phyloP scores from a whole-genome alignment of 1,140 invertebrate genomes.

The Drosophila repleta region DNA sequence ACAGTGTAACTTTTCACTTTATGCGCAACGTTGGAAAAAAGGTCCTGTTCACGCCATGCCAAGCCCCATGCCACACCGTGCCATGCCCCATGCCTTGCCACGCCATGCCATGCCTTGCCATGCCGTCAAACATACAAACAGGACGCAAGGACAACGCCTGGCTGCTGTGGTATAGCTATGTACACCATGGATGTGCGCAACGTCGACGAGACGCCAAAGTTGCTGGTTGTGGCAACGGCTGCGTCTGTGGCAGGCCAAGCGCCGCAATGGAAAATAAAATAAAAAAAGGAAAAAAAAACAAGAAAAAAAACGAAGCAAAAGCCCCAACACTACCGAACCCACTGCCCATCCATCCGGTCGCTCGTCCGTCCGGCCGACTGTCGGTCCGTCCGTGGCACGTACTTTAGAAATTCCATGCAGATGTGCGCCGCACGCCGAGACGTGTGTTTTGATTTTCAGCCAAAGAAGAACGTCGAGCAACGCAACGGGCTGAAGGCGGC shows the following conservation, averaged over 20 bases:
- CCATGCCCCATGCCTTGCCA: slow-evolving; percentile 57
- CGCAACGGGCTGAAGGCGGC: not conserved
- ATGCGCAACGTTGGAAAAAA: slow-evolving; percentile 49
- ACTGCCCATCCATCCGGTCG: slow-evolving; percentile 28
- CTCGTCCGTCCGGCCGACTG: slow-evolving; percentile 39
- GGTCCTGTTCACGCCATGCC: slow-evolving; percentile 50
- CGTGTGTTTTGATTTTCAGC: slow-evolving; percentile 82
- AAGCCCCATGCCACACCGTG: slow-evolving; percentile 27
- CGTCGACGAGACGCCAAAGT: slow-evolving; percentile 62
- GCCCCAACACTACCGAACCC: slow-evolving; percentile 11
- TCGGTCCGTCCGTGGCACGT: slow-evolving; percentile 68
- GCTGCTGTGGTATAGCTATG: slow-evolving; percentile 65
- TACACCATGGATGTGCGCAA: slow-evolving; percentile 70
- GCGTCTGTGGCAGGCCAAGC: slow-evolving; percentile 48
- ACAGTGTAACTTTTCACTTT: slow-evolving; percentile 74
- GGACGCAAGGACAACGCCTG: slow-evolving; percentile 33
- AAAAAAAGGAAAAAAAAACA: no score
- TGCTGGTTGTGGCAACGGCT: slow-evolving; percentile 66
- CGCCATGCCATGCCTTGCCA: slow-evolving; percentile 50
- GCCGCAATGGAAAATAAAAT: slow-evolving; percentile 43
- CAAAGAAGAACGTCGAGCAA: slow-evolving; percentile 43
- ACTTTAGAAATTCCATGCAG: slow-evolving; percentile 82
- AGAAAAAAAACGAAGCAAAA: slow-evolving; percentile 11
- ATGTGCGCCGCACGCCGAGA: slow-evolving; percentile 81
- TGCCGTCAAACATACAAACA: slow-evolving; percentile 77